Percentiles rank a stretch among this genome's conserved stretches.
These are phyloP conservation scores for Cyphomyrmex costatus DNA, from an alignment of 1,140 invertebrate species.

Conservation along the genomic window DNA sequence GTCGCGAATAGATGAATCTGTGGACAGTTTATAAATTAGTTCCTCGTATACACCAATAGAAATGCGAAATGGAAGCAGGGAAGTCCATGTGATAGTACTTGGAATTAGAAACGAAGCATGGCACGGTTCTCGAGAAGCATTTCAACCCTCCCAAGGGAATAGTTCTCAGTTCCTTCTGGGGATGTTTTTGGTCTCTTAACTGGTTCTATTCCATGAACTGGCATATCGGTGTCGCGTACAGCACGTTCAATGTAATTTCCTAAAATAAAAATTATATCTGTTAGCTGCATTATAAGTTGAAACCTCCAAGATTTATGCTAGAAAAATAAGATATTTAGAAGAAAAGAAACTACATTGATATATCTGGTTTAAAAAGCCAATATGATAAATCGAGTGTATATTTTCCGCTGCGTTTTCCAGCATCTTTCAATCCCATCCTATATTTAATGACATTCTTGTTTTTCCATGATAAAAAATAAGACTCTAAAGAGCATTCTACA, in stretches of 20 bases:
- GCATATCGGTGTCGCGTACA: constrained; percentile 44
- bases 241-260: constrained; percentile 70
- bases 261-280: constrained; percentile 69
- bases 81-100: constrained; percentile 74
- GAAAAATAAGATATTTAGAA: constrained; percentile 10
- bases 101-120: constrained; percentile 67
- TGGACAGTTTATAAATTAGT: constrained; percentile 73
- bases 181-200: constrained; percentile 72
- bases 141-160: constrained; percentile 75
- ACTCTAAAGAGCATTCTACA: no score
- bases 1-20: constrained; percentile 65
- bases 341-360: background rate
- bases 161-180: constrained; percentile 68
- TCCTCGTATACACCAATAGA: constrained; percentile 68
- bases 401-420: constrained; percentile 5
- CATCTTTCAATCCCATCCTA: background rate
- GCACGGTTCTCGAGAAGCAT: constrained; percentile 66
- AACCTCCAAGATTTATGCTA: background rate
- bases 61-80: constrained; percentile 64
- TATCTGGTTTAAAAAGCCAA: constrained; percentile 36
- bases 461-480: constrained; percentile 30
- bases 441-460: constrained; percentile 27
- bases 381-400: constrained; percentile 40
- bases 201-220: constrained; percentile 3
- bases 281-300: constrained; percentile 18